Evolutionary conservation across 1,140 invertebrate genomes (phyloP), one percentile per base, ranked within the genome.

Genomic region (Meloidogyne exigua): DNA sequence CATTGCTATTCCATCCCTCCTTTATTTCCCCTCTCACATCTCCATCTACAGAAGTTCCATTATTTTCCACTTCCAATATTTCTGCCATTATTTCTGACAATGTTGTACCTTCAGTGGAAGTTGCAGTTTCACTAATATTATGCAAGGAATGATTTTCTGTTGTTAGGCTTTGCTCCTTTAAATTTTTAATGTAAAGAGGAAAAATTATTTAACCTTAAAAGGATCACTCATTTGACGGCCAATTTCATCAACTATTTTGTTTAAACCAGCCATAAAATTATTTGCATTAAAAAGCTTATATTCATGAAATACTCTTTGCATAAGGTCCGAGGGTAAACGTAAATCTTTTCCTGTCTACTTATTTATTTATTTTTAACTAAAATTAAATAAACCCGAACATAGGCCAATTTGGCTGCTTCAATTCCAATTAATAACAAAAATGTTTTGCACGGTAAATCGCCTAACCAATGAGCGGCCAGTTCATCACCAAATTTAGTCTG

Each of bases 241-340:
- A 57, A 84, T 84, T 71, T 85, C 83, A 44, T 85, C 78, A 25
- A 84, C 76, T 28, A 85, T 84, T 49, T 84, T 84, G 71, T 83
- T 84, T 13, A 84, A 70, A 21, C 75, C 82, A 23, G 84, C 83
- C 84, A 85, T 84, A 68, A 81, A 84, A 36, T 84, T 84, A 49
- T 85, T 80, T 5, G 79, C 84, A 64, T 81, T 81, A 65, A 84
- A 84, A 9, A 85, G 66, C 10, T 83, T 83, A 57, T 83, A 82
- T 49, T 84, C 72, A 42, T 83, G 68, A 68, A 85, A 84, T 25
- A 84, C 78, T 26, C 71, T 21, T 66, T 83, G 32, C 81, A 85
- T 85, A 25, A 84, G 44, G 42, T 84, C 77, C 28, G 82, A 21
- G 1, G 83, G 83, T 26, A 84, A 71, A 49, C 78, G 82, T 23